Conservation (phyloP, 1,140 invertebrate species). For the Anagrus nilaparvatae region DNA sequence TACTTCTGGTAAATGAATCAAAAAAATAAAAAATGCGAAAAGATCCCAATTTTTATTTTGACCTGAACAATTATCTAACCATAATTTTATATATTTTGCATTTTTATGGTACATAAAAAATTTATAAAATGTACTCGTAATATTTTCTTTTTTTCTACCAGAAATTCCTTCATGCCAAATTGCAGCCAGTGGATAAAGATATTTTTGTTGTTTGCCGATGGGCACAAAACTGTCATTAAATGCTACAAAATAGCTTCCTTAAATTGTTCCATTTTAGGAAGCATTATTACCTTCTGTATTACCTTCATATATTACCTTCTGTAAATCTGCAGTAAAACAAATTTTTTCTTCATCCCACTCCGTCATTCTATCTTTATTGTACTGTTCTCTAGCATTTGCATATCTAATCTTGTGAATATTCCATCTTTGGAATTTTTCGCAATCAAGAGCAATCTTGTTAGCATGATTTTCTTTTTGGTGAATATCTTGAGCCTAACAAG, state of each 20-base stretch:
- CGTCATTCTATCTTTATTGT: constrained; percentile 6
- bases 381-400: constrained; percentile 9
- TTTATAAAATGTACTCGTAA: constrained; percentile 15
- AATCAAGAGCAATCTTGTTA: too few species aligned
- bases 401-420: constrained; percentile 9
- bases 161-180: constrained; percentile 9
- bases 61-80: too few species aligned
- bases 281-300: too few species aligned
- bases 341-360: constrained; percentile 14
- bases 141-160: constrained; percentile 18
- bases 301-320: constrained; percentile 11
- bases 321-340: constrained; percentile 20
- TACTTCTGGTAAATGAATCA: neutral
- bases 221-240: constrained; percentile 19
- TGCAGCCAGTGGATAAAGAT: too few species aligned
- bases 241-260: too few species aligned
- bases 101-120: constrained; percentile 20
- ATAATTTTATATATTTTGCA: too few species aligned
- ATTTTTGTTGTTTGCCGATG: constrained; percentile 6
- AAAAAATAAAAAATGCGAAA: neutral
- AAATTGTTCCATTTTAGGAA: too few species aligned
- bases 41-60: neutral
- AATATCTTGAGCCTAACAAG: constrained; percentile 23
- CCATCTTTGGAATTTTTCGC: constrained; percentile 10
- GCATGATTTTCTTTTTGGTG: constrained; percentile 14